phyloP scores from a whole-genome alignment of 2,113 vertebrate genomes.

The Prionailurus bengalensis region DNA sequence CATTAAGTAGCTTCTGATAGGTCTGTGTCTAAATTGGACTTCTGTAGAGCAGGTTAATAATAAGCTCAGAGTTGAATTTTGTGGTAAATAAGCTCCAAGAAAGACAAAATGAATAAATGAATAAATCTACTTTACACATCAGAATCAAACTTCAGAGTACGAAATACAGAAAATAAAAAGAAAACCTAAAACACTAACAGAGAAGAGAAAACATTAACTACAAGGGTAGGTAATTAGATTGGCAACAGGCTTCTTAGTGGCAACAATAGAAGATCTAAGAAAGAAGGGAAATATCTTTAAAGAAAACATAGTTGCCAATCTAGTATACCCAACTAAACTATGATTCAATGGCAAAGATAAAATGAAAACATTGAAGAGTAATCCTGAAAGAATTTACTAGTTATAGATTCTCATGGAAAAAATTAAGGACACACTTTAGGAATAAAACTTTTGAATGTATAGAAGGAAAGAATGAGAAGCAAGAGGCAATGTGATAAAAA shows the following conservation, averaged over 20 bases:
- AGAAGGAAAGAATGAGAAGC: neutral
- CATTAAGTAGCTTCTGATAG: neutral
- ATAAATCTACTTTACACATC: neutral
- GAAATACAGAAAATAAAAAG: neutral
- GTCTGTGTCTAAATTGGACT: neutral
- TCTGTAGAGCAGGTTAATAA: neutral
- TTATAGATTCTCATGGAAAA: slow-evolving; percentile 1
- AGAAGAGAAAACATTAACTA: neutral
- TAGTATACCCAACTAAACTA: neutral
- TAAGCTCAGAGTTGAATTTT: neutral
- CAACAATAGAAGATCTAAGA: neutral
- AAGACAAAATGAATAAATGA: neutral
- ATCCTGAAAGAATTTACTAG: neutral
- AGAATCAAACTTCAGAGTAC: neutral
- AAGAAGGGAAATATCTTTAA: slow-evolving; percentile 10
- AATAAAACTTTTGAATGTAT: neutral
- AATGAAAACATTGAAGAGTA: slow-evolving; percentile 4
- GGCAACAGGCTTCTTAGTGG: neutral
- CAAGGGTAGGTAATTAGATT: neutral
- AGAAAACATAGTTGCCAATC: neutral
- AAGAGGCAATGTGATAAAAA: neutral
- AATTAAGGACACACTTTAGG: neutral
- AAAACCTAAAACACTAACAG: neutral
- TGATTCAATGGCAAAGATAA: neutral
- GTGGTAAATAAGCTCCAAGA: neutral